phyloP scores from a whole-genome alignment of 2,888 invertebrate genomes.

The Gymnocheta viridis region DNA sequence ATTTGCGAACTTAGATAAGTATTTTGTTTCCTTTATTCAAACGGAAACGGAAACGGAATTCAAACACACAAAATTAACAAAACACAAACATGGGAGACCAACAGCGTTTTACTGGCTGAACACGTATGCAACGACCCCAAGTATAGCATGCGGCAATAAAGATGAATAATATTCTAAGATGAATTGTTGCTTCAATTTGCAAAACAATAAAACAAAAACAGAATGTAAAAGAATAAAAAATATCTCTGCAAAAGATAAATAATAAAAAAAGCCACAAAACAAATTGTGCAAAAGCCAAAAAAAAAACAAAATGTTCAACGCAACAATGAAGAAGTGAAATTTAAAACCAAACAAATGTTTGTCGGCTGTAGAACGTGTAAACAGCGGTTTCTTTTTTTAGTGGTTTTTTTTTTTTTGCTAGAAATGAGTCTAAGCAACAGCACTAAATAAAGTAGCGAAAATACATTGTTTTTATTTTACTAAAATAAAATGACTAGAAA shows the following conservation, averaged over 20 bases:
- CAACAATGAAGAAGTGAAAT: background rate
- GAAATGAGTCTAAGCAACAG: too few relatives aligned
- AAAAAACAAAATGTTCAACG: background rate
- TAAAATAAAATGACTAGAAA: too few relatives aligned
- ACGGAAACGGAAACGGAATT: background rate
- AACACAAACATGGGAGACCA: background rate
- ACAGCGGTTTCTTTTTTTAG: background rate
- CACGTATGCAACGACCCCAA: background rate
- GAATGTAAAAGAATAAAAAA: background rate
- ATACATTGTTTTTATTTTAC: too few relatives aligned
- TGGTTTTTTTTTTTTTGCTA: too few relatives aligned
- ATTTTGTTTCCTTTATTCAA: background rate
- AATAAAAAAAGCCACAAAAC: background rate
- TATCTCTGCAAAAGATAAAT: too few relatives aligned
- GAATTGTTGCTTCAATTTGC: background rate
- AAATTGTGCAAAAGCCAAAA: background rate
- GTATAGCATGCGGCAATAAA: background rate
- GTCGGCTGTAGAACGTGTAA: background rate
- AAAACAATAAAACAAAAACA: background rate
- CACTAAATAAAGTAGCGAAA: background rate
- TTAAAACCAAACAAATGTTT: background rate
- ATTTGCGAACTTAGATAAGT: background rate
- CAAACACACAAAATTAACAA: too few relatives aligned
- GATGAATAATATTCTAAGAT: background rate
- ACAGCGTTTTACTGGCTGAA: background rate